Percentiles rank a stretch among this genome's conserved stretches.
Evolutionary conservation across 2,888 invertebrate genomes (phyloP).

Genomic region (Pristionchus maxplancki): DNA sequence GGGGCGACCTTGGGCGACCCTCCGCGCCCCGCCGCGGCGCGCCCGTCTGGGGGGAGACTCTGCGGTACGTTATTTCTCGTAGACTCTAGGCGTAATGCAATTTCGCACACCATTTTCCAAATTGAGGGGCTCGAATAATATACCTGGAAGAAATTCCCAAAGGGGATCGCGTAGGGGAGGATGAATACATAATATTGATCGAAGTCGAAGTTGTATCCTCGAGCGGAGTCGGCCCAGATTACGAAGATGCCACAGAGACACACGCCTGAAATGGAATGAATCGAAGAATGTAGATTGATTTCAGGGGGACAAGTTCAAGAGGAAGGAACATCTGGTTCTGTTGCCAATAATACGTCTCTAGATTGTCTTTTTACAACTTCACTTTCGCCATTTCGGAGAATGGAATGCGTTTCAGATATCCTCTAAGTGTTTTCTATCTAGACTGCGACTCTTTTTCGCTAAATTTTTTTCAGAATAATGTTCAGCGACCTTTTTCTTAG

Average conservation of each 20-base stretch:
- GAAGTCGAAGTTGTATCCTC: conserved; percentile 68
- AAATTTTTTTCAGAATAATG: no score
- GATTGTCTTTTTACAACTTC: background rate
- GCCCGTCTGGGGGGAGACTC: no score
- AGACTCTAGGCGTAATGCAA: background rate
- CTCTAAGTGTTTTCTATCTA: no score
- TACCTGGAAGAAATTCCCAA: conserved; percentile 73
- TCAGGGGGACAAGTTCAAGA: background rate
- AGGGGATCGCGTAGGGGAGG: conserved; percentile 71
- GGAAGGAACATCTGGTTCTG: background rate
- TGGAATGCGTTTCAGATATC: background rate
- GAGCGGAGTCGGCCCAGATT: conserved; percentile 70
- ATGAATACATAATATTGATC: conserved; percentile 72
- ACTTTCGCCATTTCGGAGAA: background rate
- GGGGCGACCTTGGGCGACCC: no score
- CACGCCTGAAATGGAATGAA: conserved; percentile 70
- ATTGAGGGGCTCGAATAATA: background rate
- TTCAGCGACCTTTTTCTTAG: no score
- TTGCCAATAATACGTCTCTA: background rate
- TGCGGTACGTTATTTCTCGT: background rate
- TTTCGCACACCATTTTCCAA: background rate
- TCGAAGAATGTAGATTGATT: background rate
- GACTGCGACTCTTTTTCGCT: no score
- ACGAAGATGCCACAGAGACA: conserved; percentile 73
- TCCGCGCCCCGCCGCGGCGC: no score